These are phyloP conservation scores for Hyla sarda DNA, from an alignment of 2,113 vertebrate genomes.

Conservation along the genomic window DNA sequence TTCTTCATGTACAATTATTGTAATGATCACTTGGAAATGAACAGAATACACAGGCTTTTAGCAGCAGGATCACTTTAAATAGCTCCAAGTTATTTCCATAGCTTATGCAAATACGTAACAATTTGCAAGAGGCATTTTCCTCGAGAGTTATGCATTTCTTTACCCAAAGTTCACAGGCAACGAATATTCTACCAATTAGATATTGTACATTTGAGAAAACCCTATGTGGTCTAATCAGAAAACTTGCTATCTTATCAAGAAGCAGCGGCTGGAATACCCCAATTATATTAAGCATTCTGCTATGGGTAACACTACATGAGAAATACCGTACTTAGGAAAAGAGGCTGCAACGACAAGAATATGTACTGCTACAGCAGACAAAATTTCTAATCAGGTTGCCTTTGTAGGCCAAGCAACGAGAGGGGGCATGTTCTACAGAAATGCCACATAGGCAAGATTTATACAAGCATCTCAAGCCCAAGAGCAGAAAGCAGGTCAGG, in stretches of 20 bases:
- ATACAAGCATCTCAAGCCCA: slow-evolving; percentile 19
- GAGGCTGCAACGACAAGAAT: slow-evolving; percentile 23
- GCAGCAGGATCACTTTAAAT: background rate
- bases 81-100: background rate
- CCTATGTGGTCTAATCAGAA: slow-evolving; percentile 6
- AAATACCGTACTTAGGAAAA: background rate
- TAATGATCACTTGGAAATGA: background rate
- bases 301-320: slow-evolving; percentile 1
- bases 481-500: slow-evolving; percentile 50
- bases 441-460: slow-evolving; percentile 45
- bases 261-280: background rate
- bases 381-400: slow-evolving; percentile 46
- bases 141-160: background rate
- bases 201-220: background rate
- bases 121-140: background rate
- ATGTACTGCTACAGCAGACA: slow-evolving; percentile 33
- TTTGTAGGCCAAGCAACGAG: slow-evolving; percentile 47
- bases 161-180: background rate
- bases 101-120: background rate
- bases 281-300: slow-evolving; percentile 3
- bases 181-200: background rate
- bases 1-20: background rate
- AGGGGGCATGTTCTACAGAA: slow-evolving; percentile 47
- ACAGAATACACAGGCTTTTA: background rate
- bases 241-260: background rate